Evolutionary conservation across 2,113 vertebrate species (phyloP).

Genomic region (Sinosuthora webbiana): DNA sequence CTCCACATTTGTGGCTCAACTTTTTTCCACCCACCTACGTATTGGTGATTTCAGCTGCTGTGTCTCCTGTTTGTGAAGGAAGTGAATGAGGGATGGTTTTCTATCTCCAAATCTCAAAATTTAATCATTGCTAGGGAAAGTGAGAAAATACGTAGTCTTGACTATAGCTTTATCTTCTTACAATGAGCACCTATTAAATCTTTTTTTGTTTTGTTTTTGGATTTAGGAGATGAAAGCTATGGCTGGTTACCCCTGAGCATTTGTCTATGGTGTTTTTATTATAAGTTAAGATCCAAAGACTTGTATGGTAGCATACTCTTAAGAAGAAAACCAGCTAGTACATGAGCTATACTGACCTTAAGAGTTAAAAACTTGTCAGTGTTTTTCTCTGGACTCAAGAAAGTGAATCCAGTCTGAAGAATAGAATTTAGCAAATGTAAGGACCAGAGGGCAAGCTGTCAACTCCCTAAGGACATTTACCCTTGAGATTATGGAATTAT

Average conservation of each 20-base stretch:
- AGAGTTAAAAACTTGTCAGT: background rate
- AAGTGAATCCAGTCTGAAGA: background rate
- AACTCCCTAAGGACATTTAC: background rate
- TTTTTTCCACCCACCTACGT: background rate
- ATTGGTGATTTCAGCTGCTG: background rate
- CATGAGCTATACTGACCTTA: background rate
- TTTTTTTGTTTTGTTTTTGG: background rate
- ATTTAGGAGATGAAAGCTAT: background rate
- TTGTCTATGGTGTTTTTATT: background rate
- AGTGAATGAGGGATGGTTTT: background rate
- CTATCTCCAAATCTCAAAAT: background rate
- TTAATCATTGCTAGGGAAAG: background rate
- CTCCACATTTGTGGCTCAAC: background rate
- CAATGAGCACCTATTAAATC: background rate
- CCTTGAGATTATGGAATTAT: background rate
- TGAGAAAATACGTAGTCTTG: background rate
- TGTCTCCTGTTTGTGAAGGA: background rate
- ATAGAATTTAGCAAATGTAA: background rate
- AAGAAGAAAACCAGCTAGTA: background rate
- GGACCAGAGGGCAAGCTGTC: background rate
- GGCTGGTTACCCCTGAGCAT: background rate
- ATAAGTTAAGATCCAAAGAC: background rate
- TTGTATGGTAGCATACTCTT: background rate
- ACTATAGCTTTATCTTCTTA: background rate
- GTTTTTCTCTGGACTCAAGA: background rate